Evolutionary conservation across 2,888 invertebrate genomes (phyloP).

Genomic region (Tetrapedia diversipes): DNA sequence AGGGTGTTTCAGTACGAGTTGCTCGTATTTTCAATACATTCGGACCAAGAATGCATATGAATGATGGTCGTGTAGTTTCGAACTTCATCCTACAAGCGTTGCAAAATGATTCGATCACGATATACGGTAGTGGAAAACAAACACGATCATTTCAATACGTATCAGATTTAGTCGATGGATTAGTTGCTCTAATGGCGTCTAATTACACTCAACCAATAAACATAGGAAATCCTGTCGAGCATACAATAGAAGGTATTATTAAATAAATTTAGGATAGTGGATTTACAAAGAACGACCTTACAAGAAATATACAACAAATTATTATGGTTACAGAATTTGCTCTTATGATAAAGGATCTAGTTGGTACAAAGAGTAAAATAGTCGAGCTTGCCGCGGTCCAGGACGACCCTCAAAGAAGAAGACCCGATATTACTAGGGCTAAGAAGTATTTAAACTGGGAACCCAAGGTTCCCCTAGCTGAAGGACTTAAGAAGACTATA

Average conservation of each 20-base stretch:
- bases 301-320: background rate
- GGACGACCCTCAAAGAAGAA: conserved; percentile 97
- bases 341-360: conserved; percentile 91
- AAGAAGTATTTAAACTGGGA: conserved; percentile 94
- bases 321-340: conserved; percentile 89
- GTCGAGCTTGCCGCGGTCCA: conserved; percentile 93
- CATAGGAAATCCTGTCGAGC: conserved; percentile 98
- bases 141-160: conserved; percentile 99
- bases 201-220: conserved; percentile 97
- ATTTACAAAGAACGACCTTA: background rate
- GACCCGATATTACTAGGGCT: conserved; percentile 96
- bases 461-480: conserved; percentile 93
- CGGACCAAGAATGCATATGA: conserved; percentile 99
- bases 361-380: conserved; percentile 94
- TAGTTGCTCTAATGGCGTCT: conserved; percentile 95
- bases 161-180: conserved; percentile 97
- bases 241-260: conserved; percentile 92
- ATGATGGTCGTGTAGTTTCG: conserved; percentile 98
- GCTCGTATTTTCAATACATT: conserved; percentile 99
- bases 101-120: conserved; percentile 96
- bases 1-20: conserved; percentile 96
- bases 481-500: conserved; percentile 95
- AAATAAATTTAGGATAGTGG: conserved; percentile 13
- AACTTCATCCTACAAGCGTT: conserved; percentile 99
- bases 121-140: conserved; percentile 94